These are phyloP conservation scores for Mormyrops boulengeri DNA, from an alignment of 2,797 vertebrate species.

Conservation along the genomic window DNA sequence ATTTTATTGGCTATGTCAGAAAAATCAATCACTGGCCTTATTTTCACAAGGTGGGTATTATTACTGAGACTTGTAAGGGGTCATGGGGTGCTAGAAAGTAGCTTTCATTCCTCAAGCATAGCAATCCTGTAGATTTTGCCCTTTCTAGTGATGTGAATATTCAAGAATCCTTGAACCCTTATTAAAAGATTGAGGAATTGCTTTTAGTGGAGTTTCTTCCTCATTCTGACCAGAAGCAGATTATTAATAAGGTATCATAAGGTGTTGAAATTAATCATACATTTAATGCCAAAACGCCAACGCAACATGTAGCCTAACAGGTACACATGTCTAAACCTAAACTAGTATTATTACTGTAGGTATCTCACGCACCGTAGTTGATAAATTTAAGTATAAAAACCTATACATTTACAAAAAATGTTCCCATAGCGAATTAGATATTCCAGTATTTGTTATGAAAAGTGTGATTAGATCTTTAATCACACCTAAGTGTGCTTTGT, in stretches of 20 bases:
- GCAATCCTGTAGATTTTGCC: neutral
- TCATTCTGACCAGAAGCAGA: neutral
- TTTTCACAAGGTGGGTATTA: neutral
- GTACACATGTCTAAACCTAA: neutral
- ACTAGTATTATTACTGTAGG: neutral
- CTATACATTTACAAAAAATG: neutral
- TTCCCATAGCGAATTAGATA: neutral
- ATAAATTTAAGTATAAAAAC: neutral
- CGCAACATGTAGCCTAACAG: neutral
- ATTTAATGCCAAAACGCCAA: neutral
- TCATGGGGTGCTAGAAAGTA: neutral
- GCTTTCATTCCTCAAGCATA: neutral
- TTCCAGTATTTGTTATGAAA: neutral
- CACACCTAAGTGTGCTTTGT: neutral
- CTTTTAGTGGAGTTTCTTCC: neutral
- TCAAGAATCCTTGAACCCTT: neutral
- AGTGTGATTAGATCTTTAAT: neutral
- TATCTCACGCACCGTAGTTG: neutral
- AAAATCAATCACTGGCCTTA: neutral
- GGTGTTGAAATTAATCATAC: neutral
- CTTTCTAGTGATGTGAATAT: neutral
- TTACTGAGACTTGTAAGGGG: neutral
- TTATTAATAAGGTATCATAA: neutral
- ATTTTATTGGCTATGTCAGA: neutral
- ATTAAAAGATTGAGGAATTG: neutral